These are phyloP conservation scores for Cryptoprocta ferox DNA, from an alignment of 2,797 vertebrate species.

Conservation along the genomic window DNA sequence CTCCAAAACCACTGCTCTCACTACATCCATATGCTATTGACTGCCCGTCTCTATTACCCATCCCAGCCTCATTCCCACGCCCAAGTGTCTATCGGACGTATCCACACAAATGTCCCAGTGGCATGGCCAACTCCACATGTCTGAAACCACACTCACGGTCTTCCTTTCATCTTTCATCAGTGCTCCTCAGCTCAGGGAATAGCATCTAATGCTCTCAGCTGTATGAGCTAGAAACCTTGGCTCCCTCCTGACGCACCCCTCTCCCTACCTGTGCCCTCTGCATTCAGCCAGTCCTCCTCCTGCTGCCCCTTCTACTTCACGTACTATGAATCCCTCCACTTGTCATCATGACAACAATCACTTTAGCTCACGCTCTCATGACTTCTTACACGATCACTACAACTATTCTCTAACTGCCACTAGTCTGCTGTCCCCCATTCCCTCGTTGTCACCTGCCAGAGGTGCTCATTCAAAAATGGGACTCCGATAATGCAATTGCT, in stretches of 20 bases:
- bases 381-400: background rate
- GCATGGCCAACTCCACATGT: background rate
- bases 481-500: background rate
- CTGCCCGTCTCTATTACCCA: background rate
- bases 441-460: background rate
- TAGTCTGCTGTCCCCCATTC: background rate
- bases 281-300: background rate
- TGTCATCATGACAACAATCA: background rate
- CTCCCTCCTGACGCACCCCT: background rate
- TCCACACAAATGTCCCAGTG: background rate
- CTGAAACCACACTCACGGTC: background rate
- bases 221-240: background rate
- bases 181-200: background rate
- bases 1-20: background rate
- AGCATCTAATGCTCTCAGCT: background rate
- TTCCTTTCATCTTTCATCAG: background rate
- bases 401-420: background rate
- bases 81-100: background rate
- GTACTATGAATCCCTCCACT: background rate
- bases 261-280: background rate
- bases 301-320: background rate
- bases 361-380: background rate
- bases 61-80: background rate
- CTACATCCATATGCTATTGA: background rate
- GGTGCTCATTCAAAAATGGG: background rate